Base-by-base conservation (phyloP, 2,797 vertebrate species). In the Otolemur crassicaudatus region DNA sequence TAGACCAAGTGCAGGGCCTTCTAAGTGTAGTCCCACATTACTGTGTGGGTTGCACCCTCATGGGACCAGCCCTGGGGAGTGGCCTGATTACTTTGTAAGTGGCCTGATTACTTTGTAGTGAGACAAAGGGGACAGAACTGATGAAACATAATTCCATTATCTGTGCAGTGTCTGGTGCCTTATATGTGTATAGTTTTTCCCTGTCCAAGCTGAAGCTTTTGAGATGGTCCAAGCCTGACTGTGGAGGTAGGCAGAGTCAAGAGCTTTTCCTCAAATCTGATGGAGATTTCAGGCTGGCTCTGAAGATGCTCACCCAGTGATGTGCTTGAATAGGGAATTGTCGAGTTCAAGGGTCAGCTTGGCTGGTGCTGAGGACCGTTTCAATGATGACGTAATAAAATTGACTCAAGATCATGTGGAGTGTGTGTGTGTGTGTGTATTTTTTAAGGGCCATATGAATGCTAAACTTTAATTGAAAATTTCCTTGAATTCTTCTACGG, bases 131-230 rank as follows among this genome's bases (percentile, higher is more conserved):
- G 58, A 29, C 6, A 19, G 20, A 58, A 14, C 1, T 1, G 22
- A 2, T 72, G 63, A 83, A 49, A 61, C 34, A 0, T 5, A 27
- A 58, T 91, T 69, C 58, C 82, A 27, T 23, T 9, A 2, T 31
- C 61, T 2, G 25, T 69, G 53, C 43, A 20, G 31, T 37, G 49
- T 92, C 69, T 86, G 79, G 81, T 94, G 70, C 76, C 70, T 96
- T 96, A 63, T 82, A 87, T 86, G 93, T 75, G 5, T 60, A 8
- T 70, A 7, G 46, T 96, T 97, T 56, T 92, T 90, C 34, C 69
- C 5, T 58, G 10, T 72, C 29, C 2, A n/a, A 19, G 67, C 4
- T 1, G 53, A 73, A 25, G 70, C 34, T 58, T 92, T 95, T 63
- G 60, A 72, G 56, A 87, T 82, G 0, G 8, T 77, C 70, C 4